These are phyloP conservation scores for Platanista minor DNA, from an alignment of 2,113 vertebrate genomes.

Conservation along the genomic window DNA sequence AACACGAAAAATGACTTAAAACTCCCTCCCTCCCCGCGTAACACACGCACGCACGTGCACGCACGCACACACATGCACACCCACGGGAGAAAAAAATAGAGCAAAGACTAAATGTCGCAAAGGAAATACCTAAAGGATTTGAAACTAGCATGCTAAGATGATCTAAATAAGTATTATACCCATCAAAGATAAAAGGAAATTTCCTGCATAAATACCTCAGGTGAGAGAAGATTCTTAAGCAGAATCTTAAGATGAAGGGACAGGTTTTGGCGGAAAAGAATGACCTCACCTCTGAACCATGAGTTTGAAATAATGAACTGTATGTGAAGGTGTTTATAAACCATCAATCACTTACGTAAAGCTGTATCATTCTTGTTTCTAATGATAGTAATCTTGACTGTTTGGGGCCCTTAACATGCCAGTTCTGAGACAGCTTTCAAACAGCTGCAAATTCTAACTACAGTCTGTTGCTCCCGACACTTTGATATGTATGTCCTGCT, in stretches of 20 bases:
- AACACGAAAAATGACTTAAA: neutral
- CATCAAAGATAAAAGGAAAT: neutral
- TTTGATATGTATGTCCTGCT: no score
- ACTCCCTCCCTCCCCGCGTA: neutral
- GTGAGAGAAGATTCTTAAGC: neutral
- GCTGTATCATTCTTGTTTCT: neutral
- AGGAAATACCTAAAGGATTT: neutral
- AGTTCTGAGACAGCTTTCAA: neutral
- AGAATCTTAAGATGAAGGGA: neutral
- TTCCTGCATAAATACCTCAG: neutral
- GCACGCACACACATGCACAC: no score
- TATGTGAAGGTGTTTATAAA: neutral
- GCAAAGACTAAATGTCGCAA: neutral
- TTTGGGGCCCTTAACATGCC: neutral
- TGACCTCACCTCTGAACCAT: neutral
- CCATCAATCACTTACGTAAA: neutral
- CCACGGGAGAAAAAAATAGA: neutral
- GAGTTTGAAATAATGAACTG: neutral
- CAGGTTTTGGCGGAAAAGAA: neutral
- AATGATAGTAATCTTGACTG: neutral
- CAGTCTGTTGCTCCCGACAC: neutral
- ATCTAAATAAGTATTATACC: neutral
- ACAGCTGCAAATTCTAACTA: neutral
- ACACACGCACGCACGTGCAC: neutral
- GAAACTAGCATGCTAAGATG: neutral